A percentile compares a stretch with the other conserved stretches of the same genome.
Conservation (phyloP, 2,888 invertebrate species). For the Caenorhabditis doughertyi region DNA sequence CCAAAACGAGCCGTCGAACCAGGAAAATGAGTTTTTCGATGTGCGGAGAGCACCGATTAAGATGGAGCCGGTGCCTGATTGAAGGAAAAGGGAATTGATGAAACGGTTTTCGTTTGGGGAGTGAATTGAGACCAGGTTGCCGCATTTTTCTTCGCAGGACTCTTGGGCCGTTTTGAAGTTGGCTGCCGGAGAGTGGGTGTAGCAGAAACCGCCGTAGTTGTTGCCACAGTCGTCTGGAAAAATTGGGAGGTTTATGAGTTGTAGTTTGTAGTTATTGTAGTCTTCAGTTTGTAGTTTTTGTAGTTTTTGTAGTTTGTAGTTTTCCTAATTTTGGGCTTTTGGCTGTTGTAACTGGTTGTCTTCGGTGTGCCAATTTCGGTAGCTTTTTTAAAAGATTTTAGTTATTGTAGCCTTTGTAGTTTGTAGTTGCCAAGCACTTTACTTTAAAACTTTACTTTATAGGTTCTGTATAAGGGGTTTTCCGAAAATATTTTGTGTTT, state of each 20-base stretch:
- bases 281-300: background rate
- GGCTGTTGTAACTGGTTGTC: too few species aligned
- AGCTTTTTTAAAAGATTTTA: too few species aligned
- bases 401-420: too few species aligned
- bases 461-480: too few species aligned
- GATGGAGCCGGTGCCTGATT: background rate
- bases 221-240: constrained; percentile 21
- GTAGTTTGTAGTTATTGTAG: background rate
- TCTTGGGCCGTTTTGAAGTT: background rate
- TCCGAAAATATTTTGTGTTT: too few species aligned
- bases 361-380: too few species aligned
- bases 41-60: background rate
- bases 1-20: constrained; percentile 20
- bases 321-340: too few species aligned
- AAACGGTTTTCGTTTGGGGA: constrained; percentile 26
- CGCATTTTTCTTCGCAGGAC: background rate
- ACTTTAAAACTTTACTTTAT: too few species aligned
- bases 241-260: background rate
- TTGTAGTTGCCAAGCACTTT: too few species aligned
- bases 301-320: too few species aligned
- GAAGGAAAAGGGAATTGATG: background rate
- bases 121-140: constrained; percentile 21
- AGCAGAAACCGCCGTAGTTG: constrained; percentile 38
- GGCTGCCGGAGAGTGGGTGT: background rate
- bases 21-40: background rate